Conservation (phyloP, 1,140 invertebrate species). For the Archegozetes longisetosus region DNA sequence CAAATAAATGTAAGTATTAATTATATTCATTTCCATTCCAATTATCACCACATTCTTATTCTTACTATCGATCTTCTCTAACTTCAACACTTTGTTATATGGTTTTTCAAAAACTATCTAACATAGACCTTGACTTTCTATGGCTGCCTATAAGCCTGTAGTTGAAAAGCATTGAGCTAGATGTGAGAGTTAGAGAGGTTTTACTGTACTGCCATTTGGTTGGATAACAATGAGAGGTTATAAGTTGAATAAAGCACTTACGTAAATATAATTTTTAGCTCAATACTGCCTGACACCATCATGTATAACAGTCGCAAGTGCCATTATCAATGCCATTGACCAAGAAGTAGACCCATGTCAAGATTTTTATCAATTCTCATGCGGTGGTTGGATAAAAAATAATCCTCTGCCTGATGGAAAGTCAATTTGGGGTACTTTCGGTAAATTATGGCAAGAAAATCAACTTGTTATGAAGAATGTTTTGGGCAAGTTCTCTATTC, state of each 20-base stretch:
- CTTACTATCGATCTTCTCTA: too few species aligned
- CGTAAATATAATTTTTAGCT: not conserved
- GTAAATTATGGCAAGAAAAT: slow-evolving; percentile 78
- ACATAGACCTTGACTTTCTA: not conserved
- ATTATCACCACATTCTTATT: too few species aligned
- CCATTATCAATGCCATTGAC: slow-evolving; percentile 70
- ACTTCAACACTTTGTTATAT: too few species aligned
- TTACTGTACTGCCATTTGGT: too few species aligned
- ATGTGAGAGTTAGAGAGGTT: too few species aligned
- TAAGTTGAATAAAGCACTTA: too few species aligned
- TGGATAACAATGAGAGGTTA: too few species aligned
- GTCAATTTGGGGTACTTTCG: slow-evolving; percentile 87
- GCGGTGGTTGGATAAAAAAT: slow-evolving; percentile 75
- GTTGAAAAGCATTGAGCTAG: not conserved
- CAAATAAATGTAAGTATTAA: slow-evolving; percentile 6
- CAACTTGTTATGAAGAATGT: slow-evolving; percentile 79
- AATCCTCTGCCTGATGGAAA: slow-evolving; percentile 79
- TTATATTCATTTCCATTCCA: too few species aligned
- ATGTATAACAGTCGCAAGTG: slow-evolving; percentile 68
- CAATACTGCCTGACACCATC: slow-evolving; percentile 54
- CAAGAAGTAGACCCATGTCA: slow-evolving; percentile 62
- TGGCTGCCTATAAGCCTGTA: not conserved
- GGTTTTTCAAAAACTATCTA: not conserved
- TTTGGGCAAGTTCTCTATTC: slow-evolving; percentile 41
- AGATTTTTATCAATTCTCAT: slow-evolving; percentile 87